Evolutionary conservation across 1,140 invertebrate genomes (phyloP).

Genomic region (Eriosoma lanigerum): DNA sequence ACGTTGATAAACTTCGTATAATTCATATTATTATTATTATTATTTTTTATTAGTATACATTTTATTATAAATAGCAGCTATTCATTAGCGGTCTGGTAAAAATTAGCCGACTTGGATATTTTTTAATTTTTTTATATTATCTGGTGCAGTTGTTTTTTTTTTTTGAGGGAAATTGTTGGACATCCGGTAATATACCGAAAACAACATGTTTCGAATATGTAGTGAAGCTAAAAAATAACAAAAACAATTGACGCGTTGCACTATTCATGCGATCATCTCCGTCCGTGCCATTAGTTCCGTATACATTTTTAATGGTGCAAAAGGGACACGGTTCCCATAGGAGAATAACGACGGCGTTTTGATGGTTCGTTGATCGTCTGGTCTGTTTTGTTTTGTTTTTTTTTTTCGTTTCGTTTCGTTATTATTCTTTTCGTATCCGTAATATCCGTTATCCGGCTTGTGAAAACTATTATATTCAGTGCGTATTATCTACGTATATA

Average conservation of each 20-base stretch:
- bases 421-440: constrained; percentile 24
- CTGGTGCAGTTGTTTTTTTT: not conserved
- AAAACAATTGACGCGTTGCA: constrained; percentile 46
- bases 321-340: constrained; percentile 32
- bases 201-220: constrained; percentile 21
- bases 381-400: no score
- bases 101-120: not conserved
- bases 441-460: constrained; percentile 25
- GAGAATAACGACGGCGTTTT: constrained; percentile 31
- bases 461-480: constrained; percentile 28
- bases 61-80: not conserved
- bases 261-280: constrained; percentile 39
- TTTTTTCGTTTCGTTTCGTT: constrained; percentile 22
- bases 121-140: constrained; percentile 6
- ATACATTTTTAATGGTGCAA: constrained; percentile 48
- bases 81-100: not conserved
- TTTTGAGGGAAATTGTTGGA: not conserved
- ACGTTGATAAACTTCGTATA: no score
- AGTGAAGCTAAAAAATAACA: constrained; percentile 30
- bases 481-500: no score
- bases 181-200: constrained; percentile 29
- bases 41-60: not conserved
- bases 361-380: constrained; percentile 48
- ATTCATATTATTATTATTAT: not conserved
- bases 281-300: constrained; percentile 49